phyloP scores from a whole-genome alignment of 2,888 invertebrate species.

The Nomada fucata region DNA sequence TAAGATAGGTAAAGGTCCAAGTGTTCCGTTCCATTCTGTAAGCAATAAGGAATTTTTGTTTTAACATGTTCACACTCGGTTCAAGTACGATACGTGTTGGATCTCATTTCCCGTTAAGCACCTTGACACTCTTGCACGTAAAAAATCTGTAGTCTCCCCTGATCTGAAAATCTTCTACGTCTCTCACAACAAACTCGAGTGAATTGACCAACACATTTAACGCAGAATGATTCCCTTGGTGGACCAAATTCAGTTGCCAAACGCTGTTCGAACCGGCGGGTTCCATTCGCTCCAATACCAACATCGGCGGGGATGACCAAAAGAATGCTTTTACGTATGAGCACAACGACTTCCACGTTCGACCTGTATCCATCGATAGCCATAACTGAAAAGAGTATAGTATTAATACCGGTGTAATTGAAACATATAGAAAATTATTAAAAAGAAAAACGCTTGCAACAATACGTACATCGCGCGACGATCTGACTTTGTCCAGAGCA shows the following conservation, averaged over 20 bases:
- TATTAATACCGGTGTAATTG: constrained; percentile 2
- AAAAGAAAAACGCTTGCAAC: constrained; percentile 10
- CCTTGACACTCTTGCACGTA: constrained; percentile 86
- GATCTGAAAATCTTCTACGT: constrained; percentile 93
- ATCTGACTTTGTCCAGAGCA: constrained; percentile 90
- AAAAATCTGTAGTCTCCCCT: constrained; percentile 95
- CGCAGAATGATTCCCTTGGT: not conserved
- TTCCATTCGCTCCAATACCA: constrained; percentile 90
- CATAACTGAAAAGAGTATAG: constrained; percentile 87
- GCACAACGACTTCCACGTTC: constrained; percentile 89
- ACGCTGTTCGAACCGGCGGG: constrained; percentile 87
- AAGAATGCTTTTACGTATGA: constrained; percentile 91
- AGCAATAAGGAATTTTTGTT: constrained; percentile 2
- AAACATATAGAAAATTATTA: not conserved
- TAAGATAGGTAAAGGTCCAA: constrained; percentile 87
- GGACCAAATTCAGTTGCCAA: constrained; percentile 79
- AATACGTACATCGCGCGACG: constrained; percentile 86
- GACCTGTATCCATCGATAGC: constrained; percentile 91
- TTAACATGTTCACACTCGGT: not conserved
- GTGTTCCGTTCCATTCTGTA: constrained; percentile 49
- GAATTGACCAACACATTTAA: not conserved
- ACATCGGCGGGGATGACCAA: constrained; percentile 86
- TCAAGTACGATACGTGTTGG: not conserved
- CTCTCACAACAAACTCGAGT: constrained; percentile 85
- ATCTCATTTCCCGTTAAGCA: constrained; percentile 3